Percentiles rank a stretch among this genome's conserved stretches.
Evolutionary conservation across 1,140 invertebrate species (phyloP).

Genomic region (Maniola jurtina): DNA sequence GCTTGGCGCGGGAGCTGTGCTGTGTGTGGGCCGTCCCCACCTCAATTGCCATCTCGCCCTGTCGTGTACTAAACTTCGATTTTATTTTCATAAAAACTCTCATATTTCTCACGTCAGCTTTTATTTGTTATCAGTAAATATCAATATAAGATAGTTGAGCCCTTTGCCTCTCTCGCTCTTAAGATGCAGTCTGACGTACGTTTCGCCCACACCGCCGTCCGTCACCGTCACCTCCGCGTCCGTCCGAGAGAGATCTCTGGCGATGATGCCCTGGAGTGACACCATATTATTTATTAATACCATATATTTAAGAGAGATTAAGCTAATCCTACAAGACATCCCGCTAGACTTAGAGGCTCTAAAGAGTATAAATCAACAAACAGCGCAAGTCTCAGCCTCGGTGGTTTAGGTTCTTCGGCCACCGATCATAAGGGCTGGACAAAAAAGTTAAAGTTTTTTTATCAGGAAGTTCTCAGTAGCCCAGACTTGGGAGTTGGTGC

Average conservation of each 20-base stretch:
- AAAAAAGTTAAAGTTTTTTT: too few species aligned
- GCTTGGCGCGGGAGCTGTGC: too few species aligned
- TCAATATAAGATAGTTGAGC: slow-evolving; percentile 63
- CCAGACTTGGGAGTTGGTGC: too few species aligned
- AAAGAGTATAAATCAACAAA: too few species aligned
- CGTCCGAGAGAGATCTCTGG: slow-evolving; percentile 56
- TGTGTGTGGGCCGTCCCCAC: too few species aligned
- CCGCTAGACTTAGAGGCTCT: too few species aligned
- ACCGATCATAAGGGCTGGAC: too few species aligned
- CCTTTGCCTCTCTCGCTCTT: slow-evolving; percentile 50
- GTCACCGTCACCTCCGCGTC: slow-evolving; percentile 52
- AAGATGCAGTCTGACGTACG: slow-evolving; percentile 55
- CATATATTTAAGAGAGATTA: background rate
- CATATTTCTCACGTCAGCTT: background rate
- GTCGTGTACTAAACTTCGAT: background rate
- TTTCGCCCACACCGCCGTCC: slow-evolving; percentile 53
- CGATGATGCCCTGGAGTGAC: slow-evolving; percentile 52
- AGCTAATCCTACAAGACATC: background rate
- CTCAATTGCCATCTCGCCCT: too few species aligned
- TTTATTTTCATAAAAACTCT: background rate
- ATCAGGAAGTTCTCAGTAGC: too few species aligned
- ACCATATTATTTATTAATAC: background rate
- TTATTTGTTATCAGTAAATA: slow-evolving; percentile 54
- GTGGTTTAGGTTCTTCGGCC: too few species aligned
- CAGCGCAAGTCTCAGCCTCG: too few species aligned